phyloP scores from a whole-genome alignment of 2,113 vertebrate species.

The Phyllostomus discolor region DNA sequence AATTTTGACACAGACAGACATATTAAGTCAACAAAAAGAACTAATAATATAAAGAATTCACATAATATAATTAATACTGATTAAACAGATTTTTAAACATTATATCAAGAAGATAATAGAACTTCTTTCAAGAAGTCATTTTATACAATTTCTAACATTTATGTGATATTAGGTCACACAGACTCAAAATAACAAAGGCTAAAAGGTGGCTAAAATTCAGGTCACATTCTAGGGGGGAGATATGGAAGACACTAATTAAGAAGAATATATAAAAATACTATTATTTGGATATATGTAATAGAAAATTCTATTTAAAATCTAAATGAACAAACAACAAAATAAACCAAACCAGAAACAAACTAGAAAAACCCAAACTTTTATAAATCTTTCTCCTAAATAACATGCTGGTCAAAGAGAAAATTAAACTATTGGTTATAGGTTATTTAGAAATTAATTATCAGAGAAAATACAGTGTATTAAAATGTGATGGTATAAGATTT shows the following conservation, averaged over 20 bases:
- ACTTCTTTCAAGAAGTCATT: not conserved
- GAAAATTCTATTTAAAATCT: not conserved
- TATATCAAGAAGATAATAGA: not conserved
- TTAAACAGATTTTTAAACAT: not conserved
- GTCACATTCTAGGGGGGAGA: not conserved
- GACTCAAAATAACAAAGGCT: not conserved
- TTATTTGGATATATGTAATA: not conserved
- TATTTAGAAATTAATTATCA: not conserved
- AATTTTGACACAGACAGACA: not conserved
- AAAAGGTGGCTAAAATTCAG: not conserved
- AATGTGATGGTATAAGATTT: not conserved
- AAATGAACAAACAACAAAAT: not conserved
- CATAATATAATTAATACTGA: not conserved
- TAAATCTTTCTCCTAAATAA: not conserved
- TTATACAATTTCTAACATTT: constrained; percentile 1
- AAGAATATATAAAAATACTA: not conserved
- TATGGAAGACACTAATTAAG: not conserved
- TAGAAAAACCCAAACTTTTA: not conserved
- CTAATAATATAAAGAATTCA: not conserved
- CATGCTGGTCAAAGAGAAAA: not conserved
- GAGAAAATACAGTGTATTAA: not conserved
- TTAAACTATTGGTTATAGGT: not conserved
- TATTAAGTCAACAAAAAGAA: not conserved
- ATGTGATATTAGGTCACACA: not conserved
- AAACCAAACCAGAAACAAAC: not conserved